phyloP scores from a whole-genome alignment of 1,140 invertebrate species.

The Drosophila arizonae region DNA sequence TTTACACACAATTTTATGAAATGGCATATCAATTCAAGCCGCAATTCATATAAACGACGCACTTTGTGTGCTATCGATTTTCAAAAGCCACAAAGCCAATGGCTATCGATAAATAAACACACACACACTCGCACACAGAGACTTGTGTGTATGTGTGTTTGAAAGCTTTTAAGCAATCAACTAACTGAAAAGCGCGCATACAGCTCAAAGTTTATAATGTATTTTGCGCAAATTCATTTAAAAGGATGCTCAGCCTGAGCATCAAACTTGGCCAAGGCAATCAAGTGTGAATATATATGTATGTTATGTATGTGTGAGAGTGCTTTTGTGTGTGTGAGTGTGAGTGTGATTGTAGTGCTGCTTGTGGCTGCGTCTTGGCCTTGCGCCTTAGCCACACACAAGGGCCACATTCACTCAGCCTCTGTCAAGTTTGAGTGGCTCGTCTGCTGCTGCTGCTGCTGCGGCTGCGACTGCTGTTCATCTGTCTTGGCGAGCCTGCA shows the following conservation, averaged over 20 bases:
- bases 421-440: slow-evolving; percentile 64
- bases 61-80: slow-evolving; percentile 57
- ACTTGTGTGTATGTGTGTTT: slow-evolving; percentile 4
- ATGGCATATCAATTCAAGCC: slow-evolving; percentile 28
- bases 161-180: slow-evolving; percentile 64
- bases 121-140: not conserved
- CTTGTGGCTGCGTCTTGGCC: slow-evolving; percentile 52
- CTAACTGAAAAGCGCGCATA: slow-evolving; percentile 46
- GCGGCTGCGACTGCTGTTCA: slow-evolving; percentile 28
- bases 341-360: slow-evolving; percentile 16
- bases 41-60: slow-evolving; percentile 21
- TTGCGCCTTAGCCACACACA: slow-evolving; percentile 44
- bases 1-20: slow-evolving; percentile 3
- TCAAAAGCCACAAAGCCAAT: slow-evolving; percentile 36
- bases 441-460: slow-evolving; percentile 18
- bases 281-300: slow-evolving; percentile 21
- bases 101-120: slow-evolving; percentile 28
- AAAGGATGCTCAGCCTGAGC: slow-evolving; percentile 60
- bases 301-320: slow-evolving; percentile 5
- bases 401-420: slow-evolving; percentile 19
- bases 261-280: slow-evolving; percentile 57
- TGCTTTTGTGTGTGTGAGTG: slow-evolving; percentile 1
- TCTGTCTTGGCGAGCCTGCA: slow-evolving; percentile 13
- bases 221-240: slow-evolving; percentile 67
- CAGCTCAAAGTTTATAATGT: slow-evolving; percentile 62